Evolutionary conservation across 1,140 invertebrate genomes (phyloP), one percentile per base, ranked within the genome.

Genomic region (Drosophila ercepeae): DNA sequence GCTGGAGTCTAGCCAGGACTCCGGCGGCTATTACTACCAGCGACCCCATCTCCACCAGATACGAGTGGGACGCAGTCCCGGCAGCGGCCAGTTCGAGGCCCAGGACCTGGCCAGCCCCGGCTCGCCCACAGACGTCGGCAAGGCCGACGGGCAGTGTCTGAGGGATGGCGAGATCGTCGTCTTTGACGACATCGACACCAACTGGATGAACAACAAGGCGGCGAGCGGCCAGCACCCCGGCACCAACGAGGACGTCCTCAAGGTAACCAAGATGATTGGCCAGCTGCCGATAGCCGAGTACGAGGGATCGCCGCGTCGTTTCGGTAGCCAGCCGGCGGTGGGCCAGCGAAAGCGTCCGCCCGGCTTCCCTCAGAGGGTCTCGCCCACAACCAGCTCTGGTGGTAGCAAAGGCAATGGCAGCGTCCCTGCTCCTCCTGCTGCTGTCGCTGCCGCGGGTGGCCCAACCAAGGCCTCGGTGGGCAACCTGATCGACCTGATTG

Each of bases 271-370:
- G 73, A 94, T 97, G 48, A 98, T 98, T 90, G 97, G 97, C 18
- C 96, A 95, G 92, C 67, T 91, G 60, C 90, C 90, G 1, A 91
- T 91, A 42, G 88, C 89, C 13, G 96, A 98, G 76, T 98, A 98
- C 91, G 97, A 97, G 69, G 97, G 96, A 16, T 98, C 97, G 32
- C 97, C 97, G 3, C 93, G 96, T 70, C 93, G 97, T 68, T 98
- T 98, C 90, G 97, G 97, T 2, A 90, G 82, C 72, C 76, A 55
- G 21, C 44, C 36, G 4, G 29, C 69, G 34, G 29, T 9, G 6
- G 59, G 71, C 0, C 65, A 41, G 4, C 92, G 94, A 18, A 94
- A 94, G 42, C 92, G 95, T 71, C 94, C 95, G 55, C 90, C 90
- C 0, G 95, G 95, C 11, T 96, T 96, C 92, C 95, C 94, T 8